Evolutionary conservation across 1,140 invertebrate species (phyloP).

Genomic region (Homarus americanus): DNA sequence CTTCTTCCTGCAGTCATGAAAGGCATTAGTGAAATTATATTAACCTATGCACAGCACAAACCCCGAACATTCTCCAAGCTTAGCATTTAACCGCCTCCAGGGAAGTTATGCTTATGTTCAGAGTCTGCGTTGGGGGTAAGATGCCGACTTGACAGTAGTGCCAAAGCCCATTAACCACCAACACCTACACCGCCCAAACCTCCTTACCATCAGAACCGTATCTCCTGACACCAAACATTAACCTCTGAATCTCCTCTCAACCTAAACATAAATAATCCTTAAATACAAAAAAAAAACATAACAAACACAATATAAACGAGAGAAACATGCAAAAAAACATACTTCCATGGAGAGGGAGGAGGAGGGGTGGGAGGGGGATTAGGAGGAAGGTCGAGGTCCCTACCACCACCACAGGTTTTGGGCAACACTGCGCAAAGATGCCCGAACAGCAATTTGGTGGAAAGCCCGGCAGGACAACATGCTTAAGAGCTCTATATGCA

Average conservation of each 20-base stretch:
- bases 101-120: constrained; percentile 59
- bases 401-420: background rate
- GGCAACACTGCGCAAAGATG: constrained; percentile 7
- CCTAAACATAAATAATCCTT: no score
- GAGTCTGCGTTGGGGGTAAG: constrained; percentile 21
- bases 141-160: background rate
- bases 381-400: background rate
- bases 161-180: background rate
- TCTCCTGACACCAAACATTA: no score
- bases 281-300: no score
- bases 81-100: constrained; percentile 48
- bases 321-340: constrained; percentile 17
- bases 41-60: constrained; percentile 64
- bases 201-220: no score
- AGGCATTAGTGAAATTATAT: constrained; percentile 69
- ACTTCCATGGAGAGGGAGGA: background rate
- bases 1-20: constrained; percentile 53
- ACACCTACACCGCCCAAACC: background rate
- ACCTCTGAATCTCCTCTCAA: no score
- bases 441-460: constrained; percentile 65
- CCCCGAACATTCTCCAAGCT: constrained; percentile 64
- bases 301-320: background rate
- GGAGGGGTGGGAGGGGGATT: no score
- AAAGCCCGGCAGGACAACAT: constrained; percentile 60
- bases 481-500: constrained; percentile 65